Percentiles rank a stretch among this genome's conserved stretches.
These are phyloP conservation scores for Myiothlypis coronata DNA, from an alignment of 2,797 vertebrate species.

Conservation along the genomic window DNA sequence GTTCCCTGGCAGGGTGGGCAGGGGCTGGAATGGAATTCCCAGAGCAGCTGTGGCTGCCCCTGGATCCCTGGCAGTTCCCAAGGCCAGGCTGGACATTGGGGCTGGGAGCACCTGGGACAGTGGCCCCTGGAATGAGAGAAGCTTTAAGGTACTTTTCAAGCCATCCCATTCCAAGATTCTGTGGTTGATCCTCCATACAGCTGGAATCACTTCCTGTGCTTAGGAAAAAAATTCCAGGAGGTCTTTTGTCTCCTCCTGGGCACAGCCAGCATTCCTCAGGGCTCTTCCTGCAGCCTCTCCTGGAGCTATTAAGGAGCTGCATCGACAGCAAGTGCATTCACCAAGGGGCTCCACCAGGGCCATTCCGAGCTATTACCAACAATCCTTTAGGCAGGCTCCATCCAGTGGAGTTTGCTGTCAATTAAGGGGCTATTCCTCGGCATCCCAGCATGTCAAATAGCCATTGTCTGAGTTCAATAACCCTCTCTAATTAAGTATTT, in stretches of 20 bases:
- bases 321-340: neutral
- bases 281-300: neutral
- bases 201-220: neutral
- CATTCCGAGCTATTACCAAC: neutral
- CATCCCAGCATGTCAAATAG: conserved; percentile 33
- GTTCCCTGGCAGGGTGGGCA: rapidly evolving
- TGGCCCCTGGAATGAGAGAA: rapidly evolving
- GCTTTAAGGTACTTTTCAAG: rapidly evolving
- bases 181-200: rapidly evolving
- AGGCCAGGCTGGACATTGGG: neutral
- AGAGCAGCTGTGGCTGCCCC: neutral
- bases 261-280: neutral
- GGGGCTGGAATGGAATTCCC: too few relatives aligned
- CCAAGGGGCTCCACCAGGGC: neutral
- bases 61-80: neutral
- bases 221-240: neutral
- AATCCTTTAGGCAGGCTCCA: neutral
- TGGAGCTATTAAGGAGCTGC: neutral
- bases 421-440: conserved; percentile 34
- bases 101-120: neutral
- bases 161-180: neutral
- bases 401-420: neutral
- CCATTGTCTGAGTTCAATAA: conserved; percentile 46
- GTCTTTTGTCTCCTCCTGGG: neutral
- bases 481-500: conserved; percentile 62